A percentile compares a stretch with the other conserved stretches of the same genome.
phyloP scores from a whole-genome alignment of 2,113 vertebrate species.

The Trematocara macrostoma region DNA sequence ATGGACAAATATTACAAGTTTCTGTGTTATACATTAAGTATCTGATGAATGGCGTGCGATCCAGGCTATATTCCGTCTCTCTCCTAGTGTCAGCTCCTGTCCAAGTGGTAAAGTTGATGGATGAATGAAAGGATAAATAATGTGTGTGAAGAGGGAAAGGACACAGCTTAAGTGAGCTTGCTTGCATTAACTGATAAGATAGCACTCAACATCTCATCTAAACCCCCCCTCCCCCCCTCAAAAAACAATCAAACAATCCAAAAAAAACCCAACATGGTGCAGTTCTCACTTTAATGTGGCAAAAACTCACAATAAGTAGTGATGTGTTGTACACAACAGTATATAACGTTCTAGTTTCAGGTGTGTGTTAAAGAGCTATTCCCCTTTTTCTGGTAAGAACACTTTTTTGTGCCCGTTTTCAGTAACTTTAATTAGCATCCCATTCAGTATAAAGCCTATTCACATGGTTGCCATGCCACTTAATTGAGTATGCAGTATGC shows the following conservation, averaged over 20 bases:
- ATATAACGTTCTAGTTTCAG: background rate
- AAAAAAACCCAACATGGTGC: rapidly evolving
- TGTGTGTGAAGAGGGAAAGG: background rate
- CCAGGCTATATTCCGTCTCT: background rate
- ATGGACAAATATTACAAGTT: background rate
- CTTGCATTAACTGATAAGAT: background rate
- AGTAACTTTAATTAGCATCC: background rate
- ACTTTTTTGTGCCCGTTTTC: background rate
- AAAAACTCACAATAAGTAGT: background rate
- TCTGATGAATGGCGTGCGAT: background rate
- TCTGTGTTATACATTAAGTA: background rate
- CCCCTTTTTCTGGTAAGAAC: background rate
- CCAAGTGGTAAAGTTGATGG: background rate
- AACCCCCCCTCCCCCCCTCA: rapidly evolving
- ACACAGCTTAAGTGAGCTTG: background rate
- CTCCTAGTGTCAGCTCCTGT: background rate
- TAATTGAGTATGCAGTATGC: background rate
- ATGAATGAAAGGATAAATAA: background rate
- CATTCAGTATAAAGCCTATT: background rate
- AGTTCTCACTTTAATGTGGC: background rate
- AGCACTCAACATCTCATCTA: background rate
- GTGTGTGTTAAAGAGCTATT: background rate
- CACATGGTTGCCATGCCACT: background rate
- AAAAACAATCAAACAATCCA: background rate
- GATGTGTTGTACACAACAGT: background rate